Evolutionary conservation across 1,140 invertebrate species (phyloP).

Genomic region (Leptinotarsa lineolata): DNA sequence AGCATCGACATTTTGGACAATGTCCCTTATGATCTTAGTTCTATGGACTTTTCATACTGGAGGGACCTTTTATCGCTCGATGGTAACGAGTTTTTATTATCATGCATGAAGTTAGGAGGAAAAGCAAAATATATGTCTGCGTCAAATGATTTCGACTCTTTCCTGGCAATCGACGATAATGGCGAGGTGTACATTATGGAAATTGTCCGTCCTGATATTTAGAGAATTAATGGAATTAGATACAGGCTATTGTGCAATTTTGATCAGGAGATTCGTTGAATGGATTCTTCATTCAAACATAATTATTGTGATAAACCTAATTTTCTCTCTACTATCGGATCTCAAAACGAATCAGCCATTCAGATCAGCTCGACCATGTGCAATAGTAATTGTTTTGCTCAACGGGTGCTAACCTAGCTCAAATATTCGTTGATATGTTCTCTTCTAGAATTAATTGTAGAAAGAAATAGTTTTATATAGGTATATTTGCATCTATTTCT

Average conservation of each 20-base stretch:
- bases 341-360: neutral
- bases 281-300: no score
- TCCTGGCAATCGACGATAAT: slow-evolving; percentile 33
- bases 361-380: neutral
- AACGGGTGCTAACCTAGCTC: slow-evolving; percentile 10
- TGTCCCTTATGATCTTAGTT: neutral
- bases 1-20: slow-evolving; percentile 19
- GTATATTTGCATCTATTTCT: neutral
- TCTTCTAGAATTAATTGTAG: neutral
- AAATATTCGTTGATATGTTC: slow-evolving; percentile 1
- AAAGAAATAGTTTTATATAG: slow-evolving; percentile 3
- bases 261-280: neutral
- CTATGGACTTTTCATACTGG: slow-evolving; percentile 27
- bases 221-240: neutral
- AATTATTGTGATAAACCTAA: no score
- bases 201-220: slow-evolving; percentile 22
- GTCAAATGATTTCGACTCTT: slow-evolving; percentile 37
- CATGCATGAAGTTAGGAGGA: slow-evolving; percentile 29
- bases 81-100: slow-evolving; percentile 26
- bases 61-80: slow-evolving; percentile 19
- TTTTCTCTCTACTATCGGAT: neutral
- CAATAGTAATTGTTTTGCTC: slow-evolving; percentile 10
- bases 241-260: neutral
- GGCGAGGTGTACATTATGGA: slow-evolving; percentile 40
- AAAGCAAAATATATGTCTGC: slow-evolving; percentile 34